Evolutionary conservation across 2,888 invertebrate species (phyloP), one percentile per base, ranked within the genome.

Genomic region (Elysia crispata): DNA sequence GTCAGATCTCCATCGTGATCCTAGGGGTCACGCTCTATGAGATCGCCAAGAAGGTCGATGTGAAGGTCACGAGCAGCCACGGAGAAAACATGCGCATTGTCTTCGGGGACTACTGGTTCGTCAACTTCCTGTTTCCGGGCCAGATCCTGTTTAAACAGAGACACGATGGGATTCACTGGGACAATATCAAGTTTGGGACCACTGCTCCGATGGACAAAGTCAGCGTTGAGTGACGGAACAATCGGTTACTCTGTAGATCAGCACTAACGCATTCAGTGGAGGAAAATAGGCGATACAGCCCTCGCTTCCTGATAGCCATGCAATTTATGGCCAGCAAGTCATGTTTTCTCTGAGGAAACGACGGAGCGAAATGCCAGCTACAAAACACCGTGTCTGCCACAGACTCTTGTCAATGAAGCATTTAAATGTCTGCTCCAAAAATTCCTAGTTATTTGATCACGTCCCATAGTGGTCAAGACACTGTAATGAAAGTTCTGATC

Each of bases 81-180:
- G 81, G 79, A 30, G 79, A 84, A 66, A 88, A 87, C 75, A 64
- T 87, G n/a, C 82, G 81, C 57, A 86, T 86, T 13, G 87, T 88
- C 20, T 88, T 88, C 73, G 88, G 88, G 1, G 86, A 87, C 70
- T 88, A 85, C 76, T 88, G 88, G 87, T 64, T 70, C 25, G 33
- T 88, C 20, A 88, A 87, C 80, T 88, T 88, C 64, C 75, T 88
- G 1, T 85, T 88, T 74, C 88, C 88, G 0, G 86, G 86, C 76
- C 85, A 85, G 62, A 72, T 88, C 25, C 76, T 88, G 20, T 88
- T 88, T 72, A 82, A 83, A 23, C 88, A 88, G 77, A 75, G 81
- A 25, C 85, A 85, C 67, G 86, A 87, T 76, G 88, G 88, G 0
- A 77, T 84, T 25, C 82, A 84, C 23, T 88, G 86, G 84, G 85